phyloP scores from a whole-genome alignment of 2,797 vertebrate species.

The Pseudotriccus pelzelni region DNA sequence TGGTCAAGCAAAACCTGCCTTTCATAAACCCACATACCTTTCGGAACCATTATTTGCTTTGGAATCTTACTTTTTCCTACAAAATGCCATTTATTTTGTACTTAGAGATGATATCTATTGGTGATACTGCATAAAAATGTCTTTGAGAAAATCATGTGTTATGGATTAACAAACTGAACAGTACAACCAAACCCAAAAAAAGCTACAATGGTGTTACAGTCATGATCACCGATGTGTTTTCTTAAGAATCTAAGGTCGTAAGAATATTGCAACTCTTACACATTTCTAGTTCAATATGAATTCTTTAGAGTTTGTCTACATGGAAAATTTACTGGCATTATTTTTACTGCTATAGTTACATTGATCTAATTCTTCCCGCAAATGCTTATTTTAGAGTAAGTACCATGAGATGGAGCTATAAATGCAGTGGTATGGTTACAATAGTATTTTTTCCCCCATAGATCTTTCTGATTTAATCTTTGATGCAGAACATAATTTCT shows the following conservation, averaged over 20 bases:
- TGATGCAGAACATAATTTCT: not conserved
- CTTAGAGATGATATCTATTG: accelerated
- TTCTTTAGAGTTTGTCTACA: not conserved
- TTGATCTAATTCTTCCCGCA: not conserved
- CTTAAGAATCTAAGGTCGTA: not conserved
- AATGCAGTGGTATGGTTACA: not conserved
- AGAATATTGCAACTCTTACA: not conserved
- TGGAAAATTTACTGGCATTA: not conserved
- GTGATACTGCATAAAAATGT: not conserved
- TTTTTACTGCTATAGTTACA: not conserved
- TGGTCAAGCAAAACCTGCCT: not conserved
- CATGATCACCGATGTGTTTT: not conserved
- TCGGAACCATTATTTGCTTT: not conserved
- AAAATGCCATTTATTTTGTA: not conserved
- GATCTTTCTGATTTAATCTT: not conserved
- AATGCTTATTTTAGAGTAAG: not conserved
- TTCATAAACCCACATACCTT: not conserved
- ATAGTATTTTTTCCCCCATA: not conserved
- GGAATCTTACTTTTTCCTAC: not conserved
- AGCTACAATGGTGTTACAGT: not conserved
- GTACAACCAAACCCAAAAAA: not conserved
- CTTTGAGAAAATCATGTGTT: not conserved
- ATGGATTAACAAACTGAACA: not conserved
- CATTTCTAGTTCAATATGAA: not conserved
- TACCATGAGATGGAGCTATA: not conserved